Base-by-base conservation (phyloP, 2,888 invertebrate genomes). In the Alitta virens region DNA sequence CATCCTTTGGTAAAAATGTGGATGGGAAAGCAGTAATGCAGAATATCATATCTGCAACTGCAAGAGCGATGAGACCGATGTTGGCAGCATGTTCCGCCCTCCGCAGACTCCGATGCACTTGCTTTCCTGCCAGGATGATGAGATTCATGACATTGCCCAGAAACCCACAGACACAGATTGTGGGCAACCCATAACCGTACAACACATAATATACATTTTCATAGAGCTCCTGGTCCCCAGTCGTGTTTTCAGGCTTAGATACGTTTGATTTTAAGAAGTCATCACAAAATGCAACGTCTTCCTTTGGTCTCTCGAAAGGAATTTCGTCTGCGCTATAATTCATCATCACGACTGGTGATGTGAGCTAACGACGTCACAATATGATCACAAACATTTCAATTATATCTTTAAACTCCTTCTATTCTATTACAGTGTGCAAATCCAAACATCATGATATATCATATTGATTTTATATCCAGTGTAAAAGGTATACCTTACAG, bases 71-170 rank as follows among this genome's bases (percentile, higher is more conserved):
- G 42, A 84, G 73, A 89, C 82, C 91, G 78, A 90, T 87, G 63
- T 71, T 71, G 27, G 70, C 70, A 12, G 71, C 65, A 7, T 62
- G 60, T 49, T 71, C 71, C 14, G 42, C 62, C 23, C 51, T 56
- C n/a, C 67, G 54, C 18, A 71, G 56, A 21, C 64, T 62, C 16
- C 56, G 60, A 46, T 68, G 68, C 12, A 68, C 52, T n/a, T 69
- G 64, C 27, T 64, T 71, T 12, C 70, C 86, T 49, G 90, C 90
- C 65, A 91, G 85, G 26, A 91, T 91, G 71, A 90, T 85, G 68
- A 91, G 84, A 82, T 91, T 91, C 70, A 91, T 85, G 42, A 90
- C 85, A 80, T 91, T 91, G 49, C 91, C 91, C 16, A 71, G 60
- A 60, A 71, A 69, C 1, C 71, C 71, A 27, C 64, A 69, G 0